Conservation (phyloP, 1,140 invertebrate species). For the Heliconius nattereri region DNA sequence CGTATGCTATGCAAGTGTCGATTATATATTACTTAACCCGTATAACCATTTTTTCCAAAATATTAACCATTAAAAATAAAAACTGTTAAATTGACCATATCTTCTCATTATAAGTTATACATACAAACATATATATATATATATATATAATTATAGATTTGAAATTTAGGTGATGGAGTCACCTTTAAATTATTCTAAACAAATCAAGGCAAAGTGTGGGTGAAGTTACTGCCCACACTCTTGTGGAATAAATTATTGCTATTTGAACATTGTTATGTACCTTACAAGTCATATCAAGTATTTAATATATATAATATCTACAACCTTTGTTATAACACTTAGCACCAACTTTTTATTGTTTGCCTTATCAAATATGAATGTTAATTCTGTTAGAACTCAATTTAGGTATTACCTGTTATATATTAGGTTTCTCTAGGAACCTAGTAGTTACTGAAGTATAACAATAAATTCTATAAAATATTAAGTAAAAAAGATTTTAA, state of each 20-base stretch:
- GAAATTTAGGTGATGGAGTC: slow-evolving; percentile 51
- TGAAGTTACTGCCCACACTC: slow-evolving; percentile 71
- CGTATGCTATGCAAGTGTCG: slow-evolving; percentile 32
- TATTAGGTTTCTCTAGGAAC: too few relatives aligned
- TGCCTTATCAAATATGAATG: background rate
- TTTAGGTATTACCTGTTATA: too few relatives aligned
- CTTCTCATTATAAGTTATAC: background rate
- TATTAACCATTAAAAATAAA: background rate
- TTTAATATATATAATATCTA: slow-evolving; percentile 29
- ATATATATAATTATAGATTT: slow-evolving; percentile 25
- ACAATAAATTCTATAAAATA: too few relatives aligned
- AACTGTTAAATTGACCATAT: background rate
- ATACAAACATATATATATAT: background rate
- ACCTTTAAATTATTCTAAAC: slow-evolving; percentile 59
- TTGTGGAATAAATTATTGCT: slow-evolving; percentile 75
- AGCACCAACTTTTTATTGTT: slow-evolving; percentile 12
- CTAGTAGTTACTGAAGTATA: background rate
- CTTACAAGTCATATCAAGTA: slow-evolving; percentile 62
- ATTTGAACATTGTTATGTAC: slow-evolving; percentile 74
- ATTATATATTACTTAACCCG: slow-evolving; percentile 3
- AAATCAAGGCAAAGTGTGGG: slow-evolving; percentile 74
- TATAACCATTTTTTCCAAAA: background rate
- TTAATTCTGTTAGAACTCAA: background rate
- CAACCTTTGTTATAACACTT: slow-evolving; percentile 39
- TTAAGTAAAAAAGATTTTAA: too few relatives aligned